phyloP scores from a whole-genome alignment of 2,113 vertebrate species.

The Hystrix brachyura region DNA sequence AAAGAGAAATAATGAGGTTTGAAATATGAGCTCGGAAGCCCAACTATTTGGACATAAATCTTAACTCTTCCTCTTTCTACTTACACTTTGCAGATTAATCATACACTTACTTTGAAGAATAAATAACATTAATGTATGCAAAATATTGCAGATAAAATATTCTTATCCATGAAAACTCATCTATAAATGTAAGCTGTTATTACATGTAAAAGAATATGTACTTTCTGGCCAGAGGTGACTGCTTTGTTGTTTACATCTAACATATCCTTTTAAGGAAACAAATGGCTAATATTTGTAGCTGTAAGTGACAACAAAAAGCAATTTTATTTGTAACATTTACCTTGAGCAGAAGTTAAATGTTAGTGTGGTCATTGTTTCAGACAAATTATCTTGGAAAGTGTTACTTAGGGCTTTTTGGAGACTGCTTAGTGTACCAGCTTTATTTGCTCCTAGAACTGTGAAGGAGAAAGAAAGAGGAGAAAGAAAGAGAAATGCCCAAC shows the following conservation, averaged over 20 bases:
- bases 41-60: background rate
- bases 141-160: background rate
- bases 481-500: background rate
- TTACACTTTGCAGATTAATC: constrained; percentile 44
- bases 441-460: background rate
- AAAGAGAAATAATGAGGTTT: background rate
- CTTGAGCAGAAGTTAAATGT: background rate
- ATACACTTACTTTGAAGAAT: background rate
- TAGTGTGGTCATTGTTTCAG: background rate
- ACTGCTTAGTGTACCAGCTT: background rate
- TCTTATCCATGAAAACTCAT: background rate
- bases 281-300: background rate
- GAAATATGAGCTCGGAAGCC: background rate
- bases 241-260: background rate
- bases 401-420: background rate
- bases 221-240: background rate
- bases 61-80: background rate
- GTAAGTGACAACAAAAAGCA: background rate
- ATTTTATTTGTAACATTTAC: background rate
- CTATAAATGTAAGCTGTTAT: background rate
- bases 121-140: background rate
- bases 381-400: background rate
- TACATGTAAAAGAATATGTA: background rate
- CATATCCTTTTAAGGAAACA: background rate
- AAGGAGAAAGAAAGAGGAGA: background rate